These are phyloP conservation scores for Drosophila algonquin DNA, from an alignment of 2,888 invertebrate species.

Conservation along the genomic window DNA sequence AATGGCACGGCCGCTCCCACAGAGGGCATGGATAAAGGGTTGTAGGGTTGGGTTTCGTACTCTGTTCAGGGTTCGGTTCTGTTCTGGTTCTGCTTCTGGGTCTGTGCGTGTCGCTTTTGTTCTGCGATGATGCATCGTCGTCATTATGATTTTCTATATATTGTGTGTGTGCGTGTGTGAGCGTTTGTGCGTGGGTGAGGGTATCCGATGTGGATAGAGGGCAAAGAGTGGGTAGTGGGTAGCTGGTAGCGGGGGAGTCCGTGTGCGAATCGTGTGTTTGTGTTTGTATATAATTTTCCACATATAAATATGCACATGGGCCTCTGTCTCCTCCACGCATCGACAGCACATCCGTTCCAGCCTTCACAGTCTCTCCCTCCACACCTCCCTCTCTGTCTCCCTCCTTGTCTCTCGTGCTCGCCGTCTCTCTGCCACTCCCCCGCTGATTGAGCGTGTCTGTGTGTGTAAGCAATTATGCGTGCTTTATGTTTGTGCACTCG, in stretches of 20 bases:
- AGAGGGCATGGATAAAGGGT: constrained; percentile 16
- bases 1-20: constrained; percentile 1
- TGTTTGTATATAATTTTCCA: constrained; percentile 77
- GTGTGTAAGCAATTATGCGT: constrained; percentile 65
- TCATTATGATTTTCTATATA: constrained; percentile 77
- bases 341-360: constrained; percentile 31
- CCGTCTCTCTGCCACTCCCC: constrained; percentile 36
- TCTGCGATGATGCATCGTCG: constrained; percentile 78
- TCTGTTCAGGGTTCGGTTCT: constrained; percentile 11
- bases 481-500: constrained; percentile 36
- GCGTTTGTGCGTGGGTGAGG: constrained; percentile 2
- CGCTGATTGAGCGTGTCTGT: constrained; percentile 36
- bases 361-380: not conserved
- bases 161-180: constrained; percentile 11
- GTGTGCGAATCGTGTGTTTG: constrained; percentile 30
- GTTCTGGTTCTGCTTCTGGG: constrained; percentile 27
- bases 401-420: not conserved
- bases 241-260: not conserved
- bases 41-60: constrained; percentile 5
- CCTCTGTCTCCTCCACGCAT: constrained; percentile 41
- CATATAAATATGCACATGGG: constrained; percentile 76
- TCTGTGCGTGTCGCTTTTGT: constrained; percentile 79
- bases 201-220: constrained; percentile 16
- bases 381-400: not conserved
- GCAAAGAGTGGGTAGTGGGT: constrained; percentile 10